Conservation (phyloP, 2,113 vertebrate species). For the Lepus americanus region DNA sequence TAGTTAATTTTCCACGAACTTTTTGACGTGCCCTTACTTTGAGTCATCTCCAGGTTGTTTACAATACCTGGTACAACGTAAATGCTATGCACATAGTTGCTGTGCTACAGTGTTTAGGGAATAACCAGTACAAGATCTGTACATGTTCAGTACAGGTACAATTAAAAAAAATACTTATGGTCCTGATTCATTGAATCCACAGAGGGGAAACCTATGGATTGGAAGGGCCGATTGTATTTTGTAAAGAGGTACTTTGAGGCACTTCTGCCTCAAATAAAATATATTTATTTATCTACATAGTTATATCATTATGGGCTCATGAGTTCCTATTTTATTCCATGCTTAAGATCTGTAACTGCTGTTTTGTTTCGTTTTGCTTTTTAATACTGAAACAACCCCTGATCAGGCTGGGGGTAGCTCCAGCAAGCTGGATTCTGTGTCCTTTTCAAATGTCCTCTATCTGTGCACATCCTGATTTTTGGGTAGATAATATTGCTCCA, state of each 20-base stretch:
- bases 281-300: background rate
- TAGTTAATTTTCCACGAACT: too few relatives aligned
- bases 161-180: background rate
- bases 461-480: background rate
- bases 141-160: background rate
- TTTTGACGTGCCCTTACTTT: too few relatives aligned
- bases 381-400: background rate
- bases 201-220: background rate
- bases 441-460: background rate
- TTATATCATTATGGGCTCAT: background rate
- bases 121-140: background rate
- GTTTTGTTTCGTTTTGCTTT: background rate
- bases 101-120: background rate
- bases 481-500: background rate
- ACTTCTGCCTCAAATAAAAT: background rate
- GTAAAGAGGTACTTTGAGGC: background rate
- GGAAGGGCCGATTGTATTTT: background rate
- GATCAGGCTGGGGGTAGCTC: background rate
- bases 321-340: background rate
- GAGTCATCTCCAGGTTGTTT: background rate
- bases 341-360: background rate
- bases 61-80: too few relatives aligned
- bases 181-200: background rate
- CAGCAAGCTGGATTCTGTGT: background rate
- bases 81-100: background rate